Conservation (phyloP, 2,888 invertebrate genomes). For the Scaptomyza parva region DNA sequence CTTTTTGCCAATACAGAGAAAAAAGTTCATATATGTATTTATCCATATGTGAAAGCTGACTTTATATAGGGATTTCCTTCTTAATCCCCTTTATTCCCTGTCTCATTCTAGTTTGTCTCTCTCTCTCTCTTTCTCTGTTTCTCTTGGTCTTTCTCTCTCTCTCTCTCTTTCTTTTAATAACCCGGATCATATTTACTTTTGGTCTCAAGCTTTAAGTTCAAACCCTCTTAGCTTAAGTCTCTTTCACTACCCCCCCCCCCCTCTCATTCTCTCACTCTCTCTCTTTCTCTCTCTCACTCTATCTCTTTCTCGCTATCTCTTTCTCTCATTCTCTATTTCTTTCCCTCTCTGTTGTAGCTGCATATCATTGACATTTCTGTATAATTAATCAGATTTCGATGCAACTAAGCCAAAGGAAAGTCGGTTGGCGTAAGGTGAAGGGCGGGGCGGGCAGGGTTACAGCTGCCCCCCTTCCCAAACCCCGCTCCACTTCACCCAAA, state of each 20-base stretch:
- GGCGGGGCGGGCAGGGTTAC: no score
- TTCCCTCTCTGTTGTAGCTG: not conserved
- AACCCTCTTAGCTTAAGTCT: not conserved
- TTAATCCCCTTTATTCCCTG: not conserved
- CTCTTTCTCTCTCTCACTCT: no score
- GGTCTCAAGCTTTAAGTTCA: not conserved
- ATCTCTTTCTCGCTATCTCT: no score
- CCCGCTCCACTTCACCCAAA: no score
- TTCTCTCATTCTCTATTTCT: no score
- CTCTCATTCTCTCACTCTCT: no score
- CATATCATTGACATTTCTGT: conserved; percentile 52
- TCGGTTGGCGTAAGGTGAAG: no score
- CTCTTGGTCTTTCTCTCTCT: not conserved
- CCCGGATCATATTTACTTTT: not conserved
- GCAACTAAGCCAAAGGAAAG: no score
- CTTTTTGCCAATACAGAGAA: not conserved
- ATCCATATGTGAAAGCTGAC: not conserved
- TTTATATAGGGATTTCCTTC: not conserved
- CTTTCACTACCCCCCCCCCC: not conserved
- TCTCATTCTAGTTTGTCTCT: not conserved
- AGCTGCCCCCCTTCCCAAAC: no score
- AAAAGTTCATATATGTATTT: not conserved
- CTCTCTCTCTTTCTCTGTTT: not conserved
- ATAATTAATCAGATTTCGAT: conserved; percentile 68
- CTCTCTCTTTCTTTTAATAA: not conserved